Conservation (phyloP, 2,888 invertebrate species). For the Melieria omissa region DNA sequence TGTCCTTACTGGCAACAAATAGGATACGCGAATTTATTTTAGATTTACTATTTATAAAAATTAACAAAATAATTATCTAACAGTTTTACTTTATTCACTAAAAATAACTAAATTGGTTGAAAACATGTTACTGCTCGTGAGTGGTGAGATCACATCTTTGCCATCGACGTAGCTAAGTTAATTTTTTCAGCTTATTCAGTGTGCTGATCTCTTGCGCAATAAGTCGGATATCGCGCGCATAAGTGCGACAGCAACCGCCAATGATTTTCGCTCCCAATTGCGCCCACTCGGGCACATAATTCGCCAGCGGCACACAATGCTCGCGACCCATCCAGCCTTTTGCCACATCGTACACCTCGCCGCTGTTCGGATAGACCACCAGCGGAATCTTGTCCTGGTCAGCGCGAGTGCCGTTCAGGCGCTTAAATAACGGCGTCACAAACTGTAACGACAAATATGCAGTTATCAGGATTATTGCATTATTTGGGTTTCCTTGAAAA, state of each 20-base stretch:
- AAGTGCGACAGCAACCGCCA: constrained; percentile 92
- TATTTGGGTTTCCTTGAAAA: too few relatives aligned
- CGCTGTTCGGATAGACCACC: constrained; percentile 93
- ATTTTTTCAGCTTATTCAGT: constrained; percentile 48
- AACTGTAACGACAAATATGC: constrained; percentile 55
- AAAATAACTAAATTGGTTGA: too few relatives aligned
- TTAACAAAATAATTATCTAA: too few relatives aligned
- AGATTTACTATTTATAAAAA: too few relatives aligned
- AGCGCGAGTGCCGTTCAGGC: constrained; percentile 68
- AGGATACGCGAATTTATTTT: too few relatives aligned
- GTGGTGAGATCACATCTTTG: too few relatives aligned
- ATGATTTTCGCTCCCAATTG: constrained; percentile 84
- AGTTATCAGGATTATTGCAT: too few relatives aligned
- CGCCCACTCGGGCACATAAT: constrained; percentile 83
- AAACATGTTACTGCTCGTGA: too few relatives aligned
- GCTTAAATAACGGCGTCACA: constrained; percentile 73
- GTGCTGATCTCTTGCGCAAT: constrained; percentile 70
- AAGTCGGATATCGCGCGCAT: constrained; percentile 81
- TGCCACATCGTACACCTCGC: constrained; percentile 66
- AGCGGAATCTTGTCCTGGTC: constrained; percentile 73
- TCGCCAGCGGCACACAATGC: constrained; percentile 76
- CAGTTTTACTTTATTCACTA: too few relatives aligned
- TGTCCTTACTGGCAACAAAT: too few relatives aligned
- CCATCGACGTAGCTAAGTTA: constrained; percentile 8
- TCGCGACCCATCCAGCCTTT: constrained; percentile 76